Conservation (phyloP, 2,797 vertebrate genomes). For the Melanotaenia pygmaea region DNA sequence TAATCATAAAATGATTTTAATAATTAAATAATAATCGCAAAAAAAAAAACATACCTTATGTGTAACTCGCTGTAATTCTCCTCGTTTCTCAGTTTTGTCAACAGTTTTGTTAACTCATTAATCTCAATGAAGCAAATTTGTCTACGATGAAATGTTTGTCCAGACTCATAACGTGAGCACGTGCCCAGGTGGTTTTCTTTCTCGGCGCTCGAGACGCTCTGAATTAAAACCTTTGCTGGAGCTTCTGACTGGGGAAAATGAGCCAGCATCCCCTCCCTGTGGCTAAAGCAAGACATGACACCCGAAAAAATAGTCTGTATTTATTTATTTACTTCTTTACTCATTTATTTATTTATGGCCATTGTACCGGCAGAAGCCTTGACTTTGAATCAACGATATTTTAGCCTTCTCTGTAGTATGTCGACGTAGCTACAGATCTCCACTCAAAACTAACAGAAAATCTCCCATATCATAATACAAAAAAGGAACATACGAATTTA, state of each 20-base stretch:
- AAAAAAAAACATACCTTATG: neutral
- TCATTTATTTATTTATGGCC: too few species aligned
- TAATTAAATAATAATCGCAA: neutral
- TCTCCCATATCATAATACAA: neutral
- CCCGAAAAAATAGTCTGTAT: too few species aligned
- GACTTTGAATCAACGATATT: neutral
- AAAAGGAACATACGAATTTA: neutral
- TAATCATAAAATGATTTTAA: too few species aligned
- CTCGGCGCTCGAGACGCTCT: neutral
- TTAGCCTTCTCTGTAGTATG: neutral
- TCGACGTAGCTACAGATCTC: neutral
- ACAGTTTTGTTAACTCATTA: conserved; percentile 31
- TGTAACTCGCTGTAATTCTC: neutral
- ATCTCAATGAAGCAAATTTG: conserved; percentile 18
- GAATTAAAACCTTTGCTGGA: conserved; percentile 13
- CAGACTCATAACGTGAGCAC: neutral
- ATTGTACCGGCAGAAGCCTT: neutral
- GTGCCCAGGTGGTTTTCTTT: conserved; percentile 43
- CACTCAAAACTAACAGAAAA: neutral
- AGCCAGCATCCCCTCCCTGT: conserved; percentile 52
- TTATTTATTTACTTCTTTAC: too few species aligned
- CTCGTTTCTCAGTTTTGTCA: neutral
- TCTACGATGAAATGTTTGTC: conserved; percentile 59
- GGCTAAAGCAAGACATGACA: conserved; percentile 29
- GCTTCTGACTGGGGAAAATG: neutral